Base-by-base conservation (phyloP, 2,797 vertebrate genomes). In the Todus mexicanus region DNA sequence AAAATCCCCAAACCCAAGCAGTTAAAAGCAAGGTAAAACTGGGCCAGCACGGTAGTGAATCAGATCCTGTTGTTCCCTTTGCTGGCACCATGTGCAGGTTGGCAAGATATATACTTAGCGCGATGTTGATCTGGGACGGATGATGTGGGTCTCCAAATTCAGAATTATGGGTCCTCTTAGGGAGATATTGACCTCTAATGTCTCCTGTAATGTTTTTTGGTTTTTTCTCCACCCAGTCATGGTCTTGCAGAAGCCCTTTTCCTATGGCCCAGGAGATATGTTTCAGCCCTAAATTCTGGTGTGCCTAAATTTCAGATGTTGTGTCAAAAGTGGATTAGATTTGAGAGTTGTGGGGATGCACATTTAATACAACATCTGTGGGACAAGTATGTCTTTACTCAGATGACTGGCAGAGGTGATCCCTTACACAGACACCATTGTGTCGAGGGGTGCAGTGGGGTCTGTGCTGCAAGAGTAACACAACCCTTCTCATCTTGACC, bases 31-130 rank as follows among this genome's bases (percentile, higher is more conserved):
- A 73, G 65, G 78, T 60, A 57, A 93, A 92, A 37, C 63, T 68
- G 66, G 48, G 64, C 45, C 51, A 86, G 76, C 2, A 0, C 7
- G 4, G 79, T 56, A 91, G 63, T 60, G 70, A 90, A 84, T 89
- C 90, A 91, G 59, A 84, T 78, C 92, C 87, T 79, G 73, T 83
- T 80, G 65, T 82, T 94, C 56, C 61, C 80, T 69, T 86, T 47
- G 40, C 82, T 92, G 87, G 90, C 84, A 56, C 3, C 1, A 11
- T 74, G 69, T 64, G 14, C 80, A 83, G 59, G 35, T 17, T 90
- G 79, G 63, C 37, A 72, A 43, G 90, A 50, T 74, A 23, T 7
- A 22, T 40, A 47, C 43, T 87, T 54, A 69, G 26, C 75, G 51
- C 3, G 1, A 43, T 72, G 57, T 51, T 22, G 23, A 29, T n/a